These are phyloP conservation scores for Chaenocephalus aceratus DNA, from an alignment of 2,113 vertebrate species.

Conservation along the genomic window DNA sequence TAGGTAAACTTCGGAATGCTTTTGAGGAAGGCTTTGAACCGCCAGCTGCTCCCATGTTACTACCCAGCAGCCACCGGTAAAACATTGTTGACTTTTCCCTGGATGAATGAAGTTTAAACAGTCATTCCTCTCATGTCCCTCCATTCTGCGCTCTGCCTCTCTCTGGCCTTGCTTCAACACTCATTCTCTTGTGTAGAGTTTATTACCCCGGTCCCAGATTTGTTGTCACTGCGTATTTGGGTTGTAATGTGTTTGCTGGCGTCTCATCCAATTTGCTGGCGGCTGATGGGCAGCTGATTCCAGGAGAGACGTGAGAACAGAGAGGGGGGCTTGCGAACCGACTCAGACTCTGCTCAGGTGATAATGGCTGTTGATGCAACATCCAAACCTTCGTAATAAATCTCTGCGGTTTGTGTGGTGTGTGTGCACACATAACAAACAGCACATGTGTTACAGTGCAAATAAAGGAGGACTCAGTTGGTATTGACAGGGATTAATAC, in stretches of 20 bases:
- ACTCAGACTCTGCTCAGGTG: conserved; percentile 71
- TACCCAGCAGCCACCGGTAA: conserved; percentile 20
- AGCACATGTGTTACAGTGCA: conserved; percentile 24
- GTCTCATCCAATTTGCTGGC: conserved; percentile 58
- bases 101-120: conserved; percentile 56
- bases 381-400: conserved; percentile 63
- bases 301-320: conserved; percentile 44
- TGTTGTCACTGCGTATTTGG: conserved; percentile 70
- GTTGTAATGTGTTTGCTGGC: conserved; percentile 61
- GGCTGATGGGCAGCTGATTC: conserved; percentile 59
- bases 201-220: conserved; percentile 61
- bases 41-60: conserved; percentile 24
- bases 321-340: conserved; percentile 50
- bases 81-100: conserved; percentile 42
- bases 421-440: conserved; percentile 34
- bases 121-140: conserved; percentile 43
- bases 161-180: conserved; percentile 52
- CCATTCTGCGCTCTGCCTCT: conserved; percentile 28
- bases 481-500: not conserved
- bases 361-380: conserved; percentile 78
- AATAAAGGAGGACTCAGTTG: not conserved
- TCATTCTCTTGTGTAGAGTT: conserved; percentile 53
- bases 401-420: conserved; percentile 34
- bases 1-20: conserved; percentile 11
- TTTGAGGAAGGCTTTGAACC: conserved; percentile 22